A percentile compares a stretch with the other conserved stretches of the same genome.
These are phyloP conservation scores for Halcyon leucocephala DNA, from an alignment of 2,797 vertebrate genomes.

Conservation along the genomic window DNA sequence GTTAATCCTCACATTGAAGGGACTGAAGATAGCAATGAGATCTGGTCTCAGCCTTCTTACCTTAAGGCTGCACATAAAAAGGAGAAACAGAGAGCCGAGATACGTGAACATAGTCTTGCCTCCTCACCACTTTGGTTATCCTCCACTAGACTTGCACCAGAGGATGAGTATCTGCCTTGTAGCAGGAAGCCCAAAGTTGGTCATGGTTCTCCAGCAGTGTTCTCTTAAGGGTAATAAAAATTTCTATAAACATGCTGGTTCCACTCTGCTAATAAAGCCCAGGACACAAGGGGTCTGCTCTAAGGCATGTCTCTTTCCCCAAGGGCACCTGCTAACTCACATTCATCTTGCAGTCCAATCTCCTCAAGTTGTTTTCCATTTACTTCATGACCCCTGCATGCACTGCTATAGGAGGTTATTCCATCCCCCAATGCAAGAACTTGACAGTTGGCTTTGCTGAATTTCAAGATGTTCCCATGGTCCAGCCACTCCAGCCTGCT, in stretches of 20 bases:
- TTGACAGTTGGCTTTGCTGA: background rate
- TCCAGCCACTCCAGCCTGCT: background rate
- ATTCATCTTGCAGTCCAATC: background rate
- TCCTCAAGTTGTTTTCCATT: background rate
- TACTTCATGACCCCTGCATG: background rate
- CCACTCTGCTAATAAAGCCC: background rate
- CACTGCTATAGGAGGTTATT: background rate
- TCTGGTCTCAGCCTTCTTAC: background rate
- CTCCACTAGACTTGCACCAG: background rate
- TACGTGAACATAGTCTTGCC: background rate
- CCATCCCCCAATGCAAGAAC: background rate
- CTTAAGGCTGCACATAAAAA: background rate
- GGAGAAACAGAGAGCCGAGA: too few species aligned
- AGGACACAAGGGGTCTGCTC: background rate
- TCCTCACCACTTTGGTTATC: background rate
- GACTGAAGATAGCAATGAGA: background rate
- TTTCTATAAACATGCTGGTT: background rate
- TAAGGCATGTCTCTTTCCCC: background rate
- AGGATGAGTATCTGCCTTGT: background rate
- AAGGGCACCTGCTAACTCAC: background rate
- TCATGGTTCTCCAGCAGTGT: background rate
- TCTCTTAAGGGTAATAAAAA: background rate
- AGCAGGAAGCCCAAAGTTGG: background rate
- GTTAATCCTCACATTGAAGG: background rate
- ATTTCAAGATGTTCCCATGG: background rate